Base-by-base conservation (phyloP, 2,113 vertebrate genomes). In the Arvicanthis niloticus region DNA sequence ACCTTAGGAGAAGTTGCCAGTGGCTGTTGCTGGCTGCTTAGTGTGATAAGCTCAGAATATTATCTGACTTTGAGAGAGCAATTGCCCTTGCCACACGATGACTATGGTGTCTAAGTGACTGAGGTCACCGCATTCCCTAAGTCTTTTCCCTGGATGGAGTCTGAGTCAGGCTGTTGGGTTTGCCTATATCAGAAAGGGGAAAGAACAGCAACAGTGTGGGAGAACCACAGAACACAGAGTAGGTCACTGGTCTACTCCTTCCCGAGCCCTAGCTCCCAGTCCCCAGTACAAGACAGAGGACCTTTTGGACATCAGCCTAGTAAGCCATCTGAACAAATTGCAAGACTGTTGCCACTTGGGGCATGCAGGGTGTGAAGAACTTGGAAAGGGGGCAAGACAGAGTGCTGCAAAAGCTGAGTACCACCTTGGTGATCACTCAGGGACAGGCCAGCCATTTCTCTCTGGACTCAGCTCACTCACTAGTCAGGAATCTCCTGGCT, bases 401-500 rank as follows among this genome's bases (percentile, higher is more conserved):
- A 51, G 42, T 17, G 16, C 19, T 72, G 40, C 65, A 76, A 70
- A 85, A 80, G 51, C 81, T 67, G 16, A 65, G 75, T 22, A 86
- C 42, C 90, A 60, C 34, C 7, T 48, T 56, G 29, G 51, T 53
- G 70, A 81, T 70, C 75, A 87, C 81, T 89, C 70, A 58, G 73
- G 75, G 82, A 85, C 51, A 34, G 82, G 78, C 48, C 22, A 96
- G 78, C 31, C 37, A 31, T 29, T 45, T 68, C 92, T 80, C 72
- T 62, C 58, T 96, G 62, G 2, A 48, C 37, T 91, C 95, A 68
- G 80, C 24, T 84, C 89, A 84, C 48, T 37, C 92, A 78, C 42
- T 37, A 91, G 88, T 58, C 68, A 73, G 84, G 68, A 94, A 81
- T 77, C 62, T 97, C 84, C 73, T 89, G 97, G 88, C 88, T 78